phyloP scores from a whole-genome alignment of 2,113 vertebrate species.

The Anthoscopus minutus region DNA sequence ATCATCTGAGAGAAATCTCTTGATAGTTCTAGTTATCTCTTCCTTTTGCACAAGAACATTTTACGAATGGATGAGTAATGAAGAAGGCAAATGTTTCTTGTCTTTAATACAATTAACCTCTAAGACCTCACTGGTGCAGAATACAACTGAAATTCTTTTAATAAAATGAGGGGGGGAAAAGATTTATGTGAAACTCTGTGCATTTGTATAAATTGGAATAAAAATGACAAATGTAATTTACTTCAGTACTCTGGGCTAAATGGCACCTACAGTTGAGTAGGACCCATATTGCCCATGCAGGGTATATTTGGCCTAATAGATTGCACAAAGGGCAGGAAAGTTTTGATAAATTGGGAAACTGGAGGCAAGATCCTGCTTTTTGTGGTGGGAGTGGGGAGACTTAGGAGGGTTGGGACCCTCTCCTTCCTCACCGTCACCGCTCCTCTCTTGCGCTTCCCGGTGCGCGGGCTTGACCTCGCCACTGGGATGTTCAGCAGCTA shows the following conservation, averaged over 20 bases:
- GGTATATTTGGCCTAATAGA: background rate
- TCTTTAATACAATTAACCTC: background rate
- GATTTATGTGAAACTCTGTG: background rate
- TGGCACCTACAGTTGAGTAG: background rate
- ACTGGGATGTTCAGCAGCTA: rapidly evolving
- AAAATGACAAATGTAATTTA: background rate
- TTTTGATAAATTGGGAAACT: background rate
- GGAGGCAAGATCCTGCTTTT: background rate
- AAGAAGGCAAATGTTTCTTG: background rate
- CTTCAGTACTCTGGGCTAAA: background rate
- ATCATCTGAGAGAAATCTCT: background rate
- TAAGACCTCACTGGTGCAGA: background rate
- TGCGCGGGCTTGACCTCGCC: rapidly evolving
- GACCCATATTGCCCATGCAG: rapidly evolving
- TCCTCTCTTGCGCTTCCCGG: background rate
- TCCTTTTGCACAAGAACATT: background rate
- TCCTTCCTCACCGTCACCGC: background rate
- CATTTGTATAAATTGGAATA: background rate
- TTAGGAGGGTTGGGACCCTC: background rate
- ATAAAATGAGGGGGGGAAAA: background rate
- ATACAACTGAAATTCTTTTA: background rate
- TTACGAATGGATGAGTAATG: background rate
- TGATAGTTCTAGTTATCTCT: background rate
- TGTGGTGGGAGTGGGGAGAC: rapidly evolving
- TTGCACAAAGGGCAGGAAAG: background rate